Conservation (phyloP, 2,888 invertebrate species). For the Protophormia terraenovae region DNA sequence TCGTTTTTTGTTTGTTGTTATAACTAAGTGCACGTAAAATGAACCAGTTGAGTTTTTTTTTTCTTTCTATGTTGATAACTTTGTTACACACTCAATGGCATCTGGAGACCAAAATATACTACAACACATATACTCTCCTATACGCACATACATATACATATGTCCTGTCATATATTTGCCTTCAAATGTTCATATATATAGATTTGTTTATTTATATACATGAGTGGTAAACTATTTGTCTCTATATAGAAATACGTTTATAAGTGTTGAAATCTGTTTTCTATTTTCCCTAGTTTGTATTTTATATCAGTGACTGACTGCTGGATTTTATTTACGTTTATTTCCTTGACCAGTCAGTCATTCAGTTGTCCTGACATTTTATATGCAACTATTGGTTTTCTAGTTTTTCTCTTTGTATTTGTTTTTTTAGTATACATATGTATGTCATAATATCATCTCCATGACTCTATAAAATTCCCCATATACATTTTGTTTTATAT, state of each 20-base stretch:
- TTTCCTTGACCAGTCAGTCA: not conserved
- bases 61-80: constrained; percentile 61
- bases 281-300: no score
- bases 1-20: constrained; percentile 15
- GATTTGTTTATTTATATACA: not conserved
- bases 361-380: not conserved
- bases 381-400: not conserved
- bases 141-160: not conserved
- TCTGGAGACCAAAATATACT: constrained; percentile 28
- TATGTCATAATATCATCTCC: no score
- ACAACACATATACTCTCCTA: not conserved
- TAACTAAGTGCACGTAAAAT: constrained; percentile 47
- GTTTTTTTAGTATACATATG: no score
- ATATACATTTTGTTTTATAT: not conserved
- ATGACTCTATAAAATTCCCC: no score
- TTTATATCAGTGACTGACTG: not conserved
- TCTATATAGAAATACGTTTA: no score
- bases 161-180: not conserved
- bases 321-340: not conserved
- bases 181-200: not conserved
- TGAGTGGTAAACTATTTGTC: no score
- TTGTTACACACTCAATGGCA: constrained; percentile 49
- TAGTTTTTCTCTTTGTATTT: not conserved
- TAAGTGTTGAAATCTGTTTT: not conserved
- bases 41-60: constrained; percentile 40